A percentile compares a stretch with the other conserved stretches of the same genome.
Evolutionary conservation across 2,888 invertebrate species (phyloP).

Genomic region (Drosophila mimica): DNA sequence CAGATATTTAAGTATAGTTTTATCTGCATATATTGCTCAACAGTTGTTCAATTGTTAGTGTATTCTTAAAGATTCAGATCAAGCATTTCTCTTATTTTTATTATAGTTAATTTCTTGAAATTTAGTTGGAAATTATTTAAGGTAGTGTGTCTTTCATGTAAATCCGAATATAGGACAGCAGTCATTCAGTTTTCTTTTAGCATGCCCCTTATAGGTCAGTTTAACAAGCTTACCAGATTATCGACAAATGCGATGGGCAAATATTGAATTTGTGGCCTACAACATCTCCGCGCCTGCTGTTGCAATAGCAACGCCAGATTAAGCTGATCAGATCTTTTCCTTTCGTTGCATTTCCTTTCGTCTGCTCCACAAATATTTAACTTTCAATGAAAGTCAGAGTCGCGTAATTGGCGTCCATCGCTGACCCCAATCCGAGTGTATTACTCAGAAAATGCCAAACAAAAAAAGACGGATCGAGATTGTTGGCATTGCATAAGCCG

Average conservation of each 20-base stretch:
- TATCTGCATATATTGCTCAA: neutral
- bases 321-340: slow-evolving; percentile 54
- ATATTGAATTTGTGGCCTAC: slow-evolving; percentile 58
- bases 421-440: slow-evolving; percentile 66
- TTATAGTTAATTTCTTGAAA: neutral
- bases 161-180: neutral
- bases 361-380: slow-evolving; percentile 76
- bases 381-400: slow-evolving; percentile 75
- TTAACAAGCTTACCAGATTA: neutral
- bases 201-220: neutral
- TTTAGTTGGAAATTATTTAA: neutral
- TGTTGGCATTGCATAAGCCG: slow-evolving; percentile 70
- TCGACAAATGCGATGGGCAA: slow-evolving; percentile 47
- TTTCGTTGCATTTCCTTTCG: slow-evolving; percentile 75
- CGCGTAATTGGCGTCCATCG: slow-evolving; percentile 57
- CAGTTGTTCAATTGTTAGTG: neutral
- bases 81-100: neutral
- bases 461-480: slow-evolving; percentile 61
- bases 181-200: neutral
- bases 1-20: neutral
- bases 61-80: neutral
- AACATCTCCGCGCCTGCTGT: slow-evolving; percentile 17
- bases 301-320: slow-evolving; percentile 1
- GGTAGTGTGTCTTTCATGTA: neutral
- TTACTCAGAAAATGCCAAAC: slow-evolving; percentile 57